Conservation (phyloP, 2,888 invertebrate species). For the Pristionchus entomophagus region DNA sequence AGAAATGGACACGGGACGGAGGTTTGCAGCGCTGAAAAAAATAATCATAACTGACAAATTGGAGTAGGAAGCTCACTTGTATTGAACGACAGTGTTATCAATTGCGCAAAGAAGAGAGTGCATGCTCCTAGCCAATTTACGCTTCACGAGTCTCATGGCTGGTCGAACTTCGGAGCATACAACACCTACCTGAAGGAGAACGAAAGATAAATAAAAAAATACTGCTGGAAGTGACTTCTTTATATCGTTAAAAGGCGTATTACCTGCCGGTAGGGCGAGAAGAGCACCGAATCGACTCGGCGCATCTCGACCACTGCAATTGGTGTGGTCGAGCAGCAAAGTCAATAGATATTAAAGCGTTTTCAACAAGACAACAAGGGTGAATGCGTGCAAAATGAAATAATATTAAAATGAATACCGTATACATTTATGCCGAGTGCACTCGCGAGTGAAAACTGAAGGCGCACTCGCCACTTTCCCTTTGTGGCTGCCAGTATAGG, state of each 20-base stretch:
- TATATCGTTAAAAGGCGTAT: constrained; percentile 48
- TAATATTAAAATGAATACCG: too few relatives aligned
- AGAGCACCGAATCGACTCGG: constrained; percentile 56
- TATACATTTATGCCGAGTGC: too few relatives aligned
- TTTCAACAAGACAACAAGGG: too few relatives aligned
- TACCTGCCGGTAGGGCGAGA: constrained; percentile 55
- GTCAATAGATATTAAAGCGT: background rate
- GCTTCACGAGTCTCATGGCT: constrained; percentile 10
- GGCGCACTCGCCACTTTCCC: too few relatives aligned
- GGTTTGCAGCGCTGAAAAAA: constrained; percentile 48
- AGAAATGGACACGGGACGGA: constrained; percentile 53
- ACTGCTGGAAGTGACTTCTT: background rate
- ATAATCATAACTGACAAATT: background rate
- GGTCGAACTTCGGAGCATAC: constrained; percentile 33
- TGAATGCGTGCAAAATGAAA: too few relatives aligned
- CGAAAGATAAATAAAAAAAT: background rate
- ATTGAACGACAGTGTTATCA: constrained; percentile 58
- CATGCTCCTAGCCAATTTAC: background rate
- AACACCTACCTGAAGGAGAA: constrained; percentile 23
- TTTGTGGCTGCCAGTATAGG: too few relatives aligned
- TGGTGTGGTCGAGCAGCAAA: too few relatives aligned
- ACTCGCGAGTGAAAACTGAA: too few relatives aligned
- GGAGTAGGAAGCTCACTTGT: constrained; percentile 43
- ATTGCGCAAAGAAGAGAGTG: constrained; percentile 57
- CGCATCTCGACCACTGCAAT: constrained; percentile 49